Base-by-base conservation (phyloP, 1,140 invertebrate genomes). In the Drosophila simulans region DNA sequence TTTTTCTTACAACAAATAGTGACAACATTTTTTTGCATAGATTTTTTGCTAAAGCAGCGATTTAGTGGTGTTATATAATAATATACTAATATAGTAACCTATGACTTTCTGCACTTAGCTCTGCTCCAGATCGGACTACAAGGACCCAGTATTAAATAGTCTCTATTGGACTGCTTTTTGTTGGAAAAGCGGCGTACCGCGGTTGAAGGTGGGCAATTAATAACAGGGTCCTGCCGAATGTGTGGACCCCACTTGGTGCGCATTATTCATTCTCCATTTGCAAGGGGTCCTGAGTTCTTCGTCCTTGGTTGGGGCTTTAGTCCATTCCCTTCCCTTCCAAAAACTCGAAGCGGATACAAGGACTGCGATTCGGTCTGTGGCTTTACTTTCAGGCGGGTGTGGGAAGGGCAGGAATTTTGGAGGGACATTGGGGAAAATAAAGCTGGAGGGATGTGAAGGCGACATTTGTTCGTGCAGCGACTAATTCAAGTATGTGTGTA, bases 211-310 rank as follows among this genome's bases (percentile, higher is more conserved):
- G 71, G 72, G 72, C 72, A 75, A 75, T 75, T 75, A 75, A 75
- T 75, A 75, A 75, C 59, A 45, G 49, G 46, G 52, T 40, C 34
- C 60, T 75, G 45, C 70, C 72, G 62, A 75, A 65, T 75, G 51
- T 69, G 35, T 42, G 71, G 72, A 73, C 48, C 71, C 72, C 72
- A 75, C 59, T 75, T 75, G 71, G 72, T 45, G 71, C 53, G 71
- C 72, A 75, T 75, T 75, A 75, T 75, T 75, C 72, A 75, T 75
- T 75, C 72, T 75, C 72, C 72, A 58, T 75, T 75, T 75, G 45
- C 59, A 65, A 37, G 46, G 48, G 46, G n/a, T 55, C 51, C 51
- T 27, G 10, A 10, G 42, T 20, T 35, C 39, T 13, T 72, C 34
- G 65, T 43, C 53, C 54, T 49, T 35, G 42, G 42, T 22, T 31